A percentile compares a stretch with the other conserved stretches of the same genome.
Evolutionary conservation across 2,888 invertebrate genomes (phyloP).

Genomic region (Polydrusus cervinus): DNA sequence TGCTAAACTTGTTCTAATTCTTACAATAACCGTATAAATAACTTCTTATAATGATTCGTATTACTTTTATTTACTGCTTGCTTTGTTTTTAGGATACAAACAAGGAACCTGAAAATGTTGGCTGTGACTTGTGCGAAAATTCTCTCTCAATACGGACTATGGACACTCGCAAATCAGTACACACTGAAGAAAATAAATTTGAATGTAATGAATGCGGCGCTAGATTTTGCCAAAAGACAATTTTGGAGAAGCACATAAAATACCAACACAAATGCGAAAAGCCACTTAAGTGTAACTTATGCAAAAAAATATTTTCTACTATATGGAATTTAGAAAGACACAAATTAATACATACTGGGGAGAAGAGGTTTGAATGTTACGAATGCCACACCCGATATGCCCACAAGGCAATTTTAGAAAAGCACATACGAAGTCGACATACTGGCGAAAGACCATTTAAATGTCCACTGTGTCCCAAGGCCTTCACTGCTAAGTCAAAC

Average conservation of each 20-base stretch:
- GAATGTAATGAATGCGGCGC: slow-evolving; percentile 25
- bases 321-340: slow-evolving; percentile 37
- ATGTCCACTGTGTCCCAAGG: slow-evolving; percentile 32
- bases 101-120: not conserved
- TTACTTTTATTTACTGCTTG: not conserved
- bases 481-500: slow-evolving; percentile 31
- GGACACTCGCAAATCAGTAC: slow-evolving; percentile 29
- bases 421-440: slow-evolving; percentile 36
- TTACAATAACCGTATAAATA: too few species aligned
- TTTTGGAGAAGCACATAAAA: slow-evolving; percentile 36
- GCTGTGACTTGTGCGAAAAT: slow-evolving; percentile 15
- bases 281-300: slow-evolving; percentile 23
- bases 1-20: too few species aligned
- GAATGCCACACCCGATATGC: slow-evolving; percentile 31
- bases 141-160: slow-evolving; percentile 26
- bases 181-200: slow-evolving; percentile 32
- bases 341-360: slow-evolving; percentile 34
- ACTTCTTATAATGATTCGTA: not conserved
- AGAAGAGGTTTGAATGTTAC: slow-evolving; percentile 32
- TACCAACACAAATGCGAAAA: slow-evolving; percentile 19
- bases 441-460: slow-evolving; percentile 27
- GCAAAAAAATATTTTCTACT: slow-evolving; percentile 22
- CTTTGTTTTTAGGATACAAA: slow-evolving; percentile 1
- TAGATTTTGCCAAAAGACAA: slow-evolving; percentile 27
- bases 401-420: slow-evolving; percentile 35